phyloP scores from a whole-genome alignment of 1,140 invertebrate genomes.

The Rhagoletis pomonella region DNA sequence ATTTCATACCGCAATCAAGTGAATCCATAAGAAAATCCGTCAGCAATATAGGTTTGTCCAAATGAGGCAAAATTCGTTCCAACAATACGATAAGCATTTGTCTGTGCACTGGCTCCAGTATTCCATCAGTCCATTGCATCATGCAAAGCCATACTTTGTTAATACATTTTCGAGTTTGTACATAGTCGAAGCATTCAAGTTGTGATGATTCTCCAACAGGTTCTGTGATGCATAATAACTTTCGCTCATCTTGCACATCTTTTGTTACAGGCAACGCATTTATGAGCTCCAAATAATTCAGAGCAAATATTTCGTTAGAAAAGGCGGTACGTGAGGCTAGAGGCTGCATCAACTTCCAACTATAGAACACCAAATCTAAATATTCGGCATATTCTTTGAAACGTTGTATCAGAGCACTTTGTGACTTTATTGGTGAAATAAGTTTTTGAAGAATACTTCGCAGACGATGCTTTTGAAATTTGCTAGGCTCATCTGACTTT shows the following conservation, averaged over 20 bases:
- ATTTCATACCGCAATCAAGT: conserved; percentile 82
- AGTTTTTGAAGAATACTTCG: conserved; percentile 77
- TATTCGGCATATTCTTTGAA: conserved; percentile 80
- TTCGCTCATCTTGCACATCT: conserved; percentile 69
- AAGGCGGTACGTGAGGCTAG: conserved; percentile 75
- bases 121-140: conserved; percentile 79
- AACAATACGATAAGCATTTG: conserved; percentile 87
- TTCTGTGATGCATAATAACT: conserved; percentile 71
- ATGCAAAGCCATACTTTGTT: conserved; percentile 83
- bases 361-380: conserved; percentile 79
- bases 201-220: conserved; percentile 53
- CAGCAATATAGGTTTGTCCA: conserved; percentile 87
- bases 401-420: conserved; percentile 75
- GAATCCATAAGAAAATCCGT: conserved; percentile 96
- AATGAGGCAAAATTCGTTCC: conserved; percentile 87
- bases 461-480: conserved; percentile 75
- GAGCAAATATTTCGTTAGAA: conserved; percentile 79
- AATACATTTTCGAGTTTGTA: conserved; percentile 74
- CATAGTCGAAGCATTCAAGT: conserved; percentile 68
- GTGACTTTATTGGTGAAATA: conserved; percentile 76
- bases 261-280: conserved; percentile 74
- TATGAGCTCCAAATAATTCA: conserved; percentile 82
- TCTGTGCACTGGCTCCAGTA: conserved; percentile 82
- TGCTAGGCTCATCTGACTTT: conserved; percentile 63
- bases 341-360: conserved; percentile 77